Evolutionary conservation across 92 coral and sea anemone species (phyloP), one percentile per base, ranked within the genome.

Genomic region (Parazoanthus darwini): DNA sequence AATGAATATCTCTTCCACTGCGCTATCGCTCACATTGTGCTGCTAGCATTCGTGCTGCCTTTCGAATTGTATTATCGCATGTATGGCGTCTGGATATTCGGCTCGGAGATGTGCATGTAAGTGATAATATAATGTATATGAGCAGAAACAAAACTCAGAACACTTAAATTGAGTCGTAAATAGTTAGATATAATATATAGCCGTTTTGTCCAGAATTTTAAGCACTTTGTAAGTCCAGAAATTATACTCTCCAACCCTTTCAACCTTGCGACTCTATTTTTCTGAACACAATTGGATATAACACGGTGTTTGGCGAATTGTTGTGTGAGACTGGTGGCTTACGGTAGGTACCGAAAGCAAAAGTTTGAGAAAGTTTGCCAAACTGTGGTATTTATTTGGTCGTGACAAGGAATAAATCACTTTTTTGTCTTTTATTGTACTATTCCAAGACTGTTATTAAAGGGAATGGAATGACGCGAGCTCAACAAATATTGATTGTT

Each of bases 51-150:
- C 9, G 63, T 22, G 4, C 13, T 78, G 65, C 82, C 82, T 3
- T 50, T 78, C 35, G 82, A 78, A 0, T n/a, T 78, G 22, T 78
- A 78, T 36, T 78, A 78, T 65, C 59, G 82, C 54, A 78, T 78
- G 82, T 78, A 78, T 9, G 82, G 82, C 20, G 63, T 78, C 42
- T 78, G 82, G 82, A 50, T 78, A 50, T 78, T 78, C 37, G 82
- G 82, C 20, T 78, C 82, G 5, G 65, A 25, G 20, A 8, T 78
- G 14, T 78, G 82, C 25, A 11, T 44, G 82, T 78, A 78, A 78
- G 82, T 78, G 48, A 33, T 54, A 0, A 11, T 54, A 13, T 54
- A 11, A 54, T 54, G 59, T 54, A 13, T 54, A 11, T 54, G 59
- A 54, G 20, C 20, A 54, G 14, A 54, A 54, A 13, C 59, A 63